A percentile compares a stretch with the other conserved stretches of the same genome.
Conservation (phyloP, 2,113 vertebrate species). For the Archocentrus centrarchus region DNA sequence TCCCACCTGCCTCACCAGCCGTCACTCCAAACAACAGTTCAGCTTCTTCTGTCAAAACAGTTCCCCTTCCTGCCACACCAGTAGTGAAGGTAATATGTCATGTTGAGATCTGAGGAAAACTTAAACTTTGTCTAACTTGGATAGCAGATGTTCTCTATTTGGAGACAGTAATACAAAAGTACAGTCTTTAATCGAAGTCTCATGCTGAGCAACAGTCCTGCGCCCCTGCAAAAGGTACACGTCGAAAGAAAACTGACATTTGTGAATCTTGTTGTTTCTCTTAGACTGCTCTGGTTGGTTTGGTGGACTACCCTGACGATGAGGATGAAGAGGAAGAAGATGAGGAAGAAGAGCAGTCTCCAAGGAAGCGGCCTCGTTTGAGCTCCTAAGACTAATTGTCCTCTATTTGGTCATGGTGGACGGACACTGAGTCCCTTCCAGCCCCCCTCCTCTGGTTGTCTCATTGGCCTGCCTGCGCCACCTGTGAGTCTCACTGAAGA, state of each 20-base stretch:
- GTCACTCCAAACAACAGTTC: slow-evolving; percentile 84
- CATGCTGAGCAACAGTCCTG: neutral
- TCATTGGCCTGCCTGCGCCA: slow-evolving; percentile 82
- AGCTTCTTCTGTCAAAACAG: slow-evolving; percentile 87
- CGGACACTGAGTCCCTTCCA: slow-evolving; percentile 51
- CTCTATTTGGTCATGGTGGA: slow-evolving; percentile 35
- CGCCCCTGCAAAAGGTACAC: neutral
- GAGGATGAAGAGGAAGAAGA: slow-evolving; percentile 95
- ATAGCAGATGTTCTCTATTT: neutral
- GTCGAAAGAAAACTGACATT: neutral
- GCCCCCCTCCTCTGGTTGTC: slow-evolving; percentile 64
- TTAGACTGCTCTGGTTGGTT: slow-evolving; percentile 91
- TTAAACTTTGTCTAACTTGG: neutral
- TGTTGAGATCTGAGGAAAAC: neutral
- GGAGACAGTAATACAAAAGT: neutral
- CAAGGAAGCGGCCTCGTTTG: slow-evolving; percentile 94
- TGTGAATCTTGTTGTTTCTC: neutral
- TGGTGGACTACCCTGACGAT: slow-evolving; percentile 98
- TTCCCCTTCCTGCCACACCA: slow-evolving; percentile 83
- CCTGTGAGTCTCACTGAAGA: slow-evolving; percentile 68
- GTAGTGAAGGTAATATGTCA: slow-evolving; percentile 82
- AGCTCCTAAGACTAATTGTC: slow-evolving; percentile 87
- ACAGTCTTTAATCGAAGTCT: neutral
- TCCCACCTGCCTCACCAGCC: slow-evolving; percentile 86
- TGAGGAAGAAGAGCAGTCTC: slow-evolving; percentile 87